Percentiles rank a stretch among this genome's conserved stretches.
These are phyloP conservation scores for Epizoanthus rinbou DNA, from an alignment of 92 coral and sea anemone genomes.

Conservation along the genomic window DNA sequence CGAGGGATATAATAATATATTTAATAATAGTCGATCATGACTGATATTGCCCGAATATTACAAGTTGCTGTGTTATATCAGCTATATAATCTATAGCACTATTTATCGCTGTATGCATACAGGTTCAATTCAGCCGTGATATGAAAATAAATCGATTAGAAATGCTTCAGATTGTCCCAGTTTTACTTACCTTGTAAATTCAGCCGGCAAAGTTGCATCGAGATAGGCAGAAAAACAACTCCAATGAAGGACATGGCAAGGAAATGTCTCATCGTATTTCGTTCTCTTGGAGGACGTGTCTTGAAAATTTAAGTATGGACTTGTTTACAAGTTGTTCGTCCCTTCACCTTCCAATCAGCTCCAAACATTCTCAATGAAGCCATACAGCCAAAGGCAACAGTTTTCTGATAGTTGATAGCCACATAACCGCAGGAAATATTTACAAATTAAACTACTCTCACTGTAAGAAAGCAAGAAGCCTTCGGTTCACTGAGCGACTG, in stretches of 20 bases:
- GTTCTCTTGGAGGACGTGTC: background rate
- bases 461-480: no score
- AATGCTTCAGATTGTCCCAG: background rate
- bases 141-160: constrained; percentile 1
- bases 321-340: constrained; percentile 13
- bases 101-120: background rate
- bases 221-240: background rate
- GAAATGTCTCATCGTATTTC: constrained; percentile 3
- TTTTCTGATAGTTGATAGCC: background rate
- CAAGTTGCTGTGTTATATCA: background rate
- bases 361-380: background rate
- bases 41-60: constrained; percentile 6
- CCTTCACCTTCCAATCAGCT: background rate
- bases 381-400: background rate
- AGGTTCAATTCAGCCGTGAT: no score
- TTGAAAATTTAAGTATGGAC: background rate
- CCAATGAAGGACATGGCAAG: background rate
- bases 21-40: background rate
- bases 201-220: constrained; percentile 1
- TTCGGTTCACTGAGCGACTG: no score
- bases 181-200: constrained; percentile 13
- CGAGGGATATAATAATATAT: no score
- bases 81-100: background rate
- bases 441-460: background rate
- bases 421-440: background rate